phyloP scores from a whole-genome alignment of 2,113 vertebrate species.

The Myrmecophaga tridactyla region DNA sequence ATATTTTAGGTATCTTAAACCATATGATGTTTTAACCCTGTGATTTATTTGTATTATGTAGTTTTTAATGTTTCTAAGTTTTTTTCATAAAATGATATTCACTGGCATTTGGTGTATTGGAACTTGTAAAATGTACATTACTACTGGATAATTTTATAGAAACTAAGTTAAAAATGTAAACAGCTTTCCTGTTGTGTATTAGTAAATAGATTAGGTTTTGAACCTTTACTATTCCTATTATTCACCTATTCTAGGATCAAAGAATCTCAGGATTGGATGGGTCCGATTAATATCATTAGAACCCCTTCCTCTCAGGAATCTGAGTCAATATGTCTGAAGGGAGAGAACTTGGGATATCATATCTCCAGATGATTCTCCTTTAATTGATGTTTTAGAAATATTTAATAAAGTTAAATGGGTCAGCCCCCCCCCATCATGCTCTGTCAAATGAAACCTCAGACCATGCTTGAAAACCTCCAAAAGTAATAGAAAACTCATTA shows the following conservation, averaged over 20 bases:
- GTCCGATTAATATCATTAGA: neutral
- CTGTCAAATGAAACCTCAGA: neutral
- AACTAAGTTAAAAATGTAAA: conserved; percentile 27
- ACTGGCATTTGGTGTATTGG: neutral
- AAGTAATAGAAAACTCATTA: accelerated
- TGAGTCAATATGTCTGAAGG: neutral
- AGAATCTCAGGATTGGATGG: neutral
- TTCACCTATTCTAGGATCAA: neutral
- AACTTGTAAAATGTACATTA: neutral
- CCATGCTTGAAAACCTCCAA: neutral
- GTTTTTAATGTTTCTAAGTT: neutral
- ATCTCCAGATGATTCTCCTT: neutral
- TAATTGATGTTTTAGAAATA: neutral
- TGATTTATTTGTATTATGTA: neutral
- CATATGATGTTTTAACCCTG: neutral
- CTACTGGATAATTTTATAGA: neutral
- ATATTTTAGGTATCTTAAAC: neutral
- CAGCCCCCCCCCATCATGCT: no score
- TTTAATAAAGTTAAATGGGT: neutral
- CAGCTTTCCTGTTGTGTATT: neutral
- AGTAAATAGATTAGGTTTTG: neutral
- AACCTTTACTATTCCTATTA: no score
- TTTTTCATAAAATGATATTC: conserved; percentile 46
- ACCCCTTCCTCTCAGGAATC: neutral
- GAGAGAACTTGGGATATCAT: neutral